A percentile compares a stretch with the other conserved stretches of the same genome.
These are phyloP conservation scores for Phoenicopterus ruber DNA, from an alignment of 2,113 vertebrate genomes.

Conservation along the genomic window DNA sequence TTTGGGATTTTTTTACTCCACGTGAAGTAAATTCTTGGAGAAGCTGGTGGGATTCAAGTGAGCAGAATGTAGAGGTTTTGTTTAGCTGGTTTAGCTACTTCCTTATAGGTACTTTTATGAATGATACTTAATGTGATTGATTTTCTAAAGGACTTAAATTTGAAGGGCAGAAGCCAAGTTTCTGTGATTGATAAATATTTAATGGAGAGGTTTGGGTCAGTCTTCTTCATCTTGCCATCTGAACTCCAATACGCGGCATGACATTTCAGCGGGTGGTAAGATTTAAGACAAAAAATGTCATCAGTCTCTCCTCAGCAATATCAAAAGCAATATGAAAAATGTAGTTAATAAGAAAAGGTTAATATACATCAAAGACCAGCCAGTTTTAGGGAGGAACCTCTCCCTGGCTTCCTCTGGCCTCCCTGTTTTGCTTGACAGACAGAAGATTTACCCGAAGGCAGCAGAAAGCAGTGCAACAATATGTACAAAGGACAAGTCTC, in stretches of 20 bases:
- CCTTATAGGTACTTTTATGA: background rate
- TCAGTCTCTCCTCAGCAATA: background rate
- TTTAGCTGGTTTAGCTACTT: background rate
- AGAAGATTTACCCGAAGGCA: background rate
- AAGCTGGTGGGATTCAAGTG: background rate
- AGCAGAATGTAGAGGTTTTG: background rate
- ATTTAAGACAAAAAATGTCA: background rate
- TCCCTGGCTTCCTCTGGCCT: background rate
- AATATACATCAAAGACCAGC: background rate
- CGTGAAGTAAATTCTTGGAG: background rate
- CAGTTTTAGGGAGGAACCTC: background rate
- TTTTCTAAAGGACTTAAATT: background rate
- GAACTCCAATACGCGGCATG: fast-evolving
- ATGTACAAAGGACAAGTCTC: fast-evolving
- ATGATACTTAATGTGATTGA: background rate
- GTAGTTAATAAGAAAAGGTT: background rate
- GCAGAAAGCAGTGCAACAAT: background rate
- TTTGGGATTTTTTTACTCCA: background rate
- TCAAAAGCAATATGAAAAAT: background rate
- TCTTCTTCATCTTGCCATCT: background rate
- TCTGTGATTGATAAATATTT: background rate
- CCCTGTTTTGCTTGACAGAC: background rate
- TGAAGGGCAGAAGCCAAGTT: background rate
- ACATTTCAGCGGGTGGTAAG: background rate
- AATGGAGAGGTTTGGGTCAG: background rate